phyloP scores from a whole-genome alignment of 2,888 invertebrate genomes.

The Acanthosepion lycidas region DNA sequence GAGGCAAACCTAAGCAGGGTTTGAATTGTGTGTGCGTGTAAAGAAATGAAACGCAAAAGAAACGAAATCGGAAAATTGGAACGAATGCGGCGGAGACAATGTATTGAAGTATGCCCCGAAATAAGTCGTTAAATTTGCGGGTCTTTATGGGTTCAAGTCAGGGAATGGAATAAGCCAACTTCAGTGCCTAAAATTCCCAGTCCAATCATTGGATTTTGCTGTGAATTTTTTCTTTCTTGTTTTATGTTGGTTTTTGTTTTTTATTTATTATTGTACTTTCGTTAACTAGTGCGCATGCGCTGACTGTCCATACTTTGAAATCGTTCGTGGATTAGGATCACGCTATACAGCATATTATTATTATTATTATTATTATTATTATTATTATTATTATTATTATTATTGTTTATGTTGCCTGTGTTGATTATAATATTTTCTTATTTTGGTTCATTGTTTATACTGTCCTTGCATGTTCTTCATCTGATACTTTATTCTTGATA shows the following conservation, averaged over 20 bases:
- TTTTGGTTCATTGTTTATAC: too few relatives aligned
- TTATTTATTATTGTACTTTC: background rate
- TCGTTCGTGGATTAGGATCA: background rate
- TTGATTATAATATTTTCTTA: too few relatives aligned
- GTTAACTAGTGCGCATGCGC: background rate
- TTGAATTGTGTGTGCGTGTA: too few relatives aligned
- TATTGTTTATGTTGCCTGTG: background rate
- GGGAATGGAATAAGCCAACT: constrained; percentile 4
- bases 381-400: background rate
- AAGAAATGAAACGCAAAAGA: background rate
- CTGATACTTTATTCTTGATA: too few relatives aligned
- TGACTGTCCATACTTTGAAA: background rate
- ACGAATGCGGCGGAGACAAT: background rate
- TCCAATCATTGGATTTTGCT: constrained; percentile 4
- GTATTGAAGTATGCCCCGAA: background rate
- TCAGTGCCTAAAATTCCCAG: background rate
- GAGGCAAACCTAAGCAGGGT: too few relatives aligned
- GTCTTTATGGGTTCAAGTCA: background rate
- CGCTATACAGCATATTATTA: background rate
- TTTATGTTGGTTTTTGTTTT: background rate
- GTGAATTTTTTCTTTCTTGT: background rate
- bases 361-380: background rate
- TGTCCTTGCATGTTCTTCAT: too few relatives aligned
- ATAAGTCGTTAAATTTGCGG: constrained; percentile 6
- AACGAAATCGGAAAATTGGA: background rate